Conservation (phyloP, 92 coral and sea anemone genomes). For the Phymanthus crucifer region DNA sequence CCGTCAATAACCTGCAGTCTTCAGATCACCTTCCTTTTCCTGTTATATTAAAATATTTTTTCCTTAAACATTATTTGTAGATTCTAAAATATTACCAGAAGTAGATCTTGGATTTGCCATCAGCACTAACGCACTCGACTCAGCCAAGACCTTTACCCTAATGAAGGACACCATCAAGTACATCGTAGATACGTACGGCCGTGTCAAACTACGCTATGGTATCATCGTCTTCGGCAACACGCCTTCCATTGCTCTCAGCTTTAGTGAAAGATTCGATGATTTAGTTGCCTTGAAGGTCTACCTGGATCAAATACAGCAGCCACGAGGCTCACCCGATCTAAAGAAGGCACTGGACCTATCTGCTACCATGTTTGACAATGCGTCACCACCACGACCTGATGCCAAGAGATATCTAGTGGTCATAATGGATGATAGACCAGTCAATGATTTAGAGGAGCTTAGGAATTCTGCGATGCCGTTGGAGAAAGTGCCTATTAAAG, state of each 20-base stretch:
- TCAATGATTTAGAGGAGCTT: constrained; percentile 46
- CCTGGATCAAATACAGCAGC: constrained; percentile 43
- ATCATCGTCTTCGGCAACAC: constrained; percentile 61
- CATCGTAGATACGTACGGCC: constrained; percentile 64
- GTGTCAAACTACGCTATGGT: constrained; percentile 61
- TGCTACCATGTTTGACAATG: constrained; percentile 44
- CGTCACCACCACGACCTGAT: constrained; percentile 35
- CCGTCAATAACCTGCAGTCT: no score
- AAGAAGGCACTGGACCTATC: constrained; percentile 53
- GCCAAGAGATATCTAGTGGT: constrained; percentile 64
- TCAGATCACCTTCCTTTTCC: not conserved
- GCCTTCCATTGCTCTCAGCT: constrained; percentile 35
- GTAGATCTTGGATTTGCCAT: constrained; percentile 79
- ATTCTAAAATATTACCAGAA: constrained; percentile 59
- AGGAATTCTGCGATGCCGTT: constrained; percentile 58
- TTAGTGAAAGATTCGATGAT: constrained; percentile 48
- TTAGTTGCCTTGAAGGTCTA: constrained; percentile 39
- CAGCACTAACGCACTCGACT: constrained; percentile 51
- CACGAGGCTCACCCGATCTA: constrained; percentile 60
- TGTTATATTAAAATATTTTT: not conserved
- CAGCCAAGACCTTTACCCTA: constrained; percentile 47
- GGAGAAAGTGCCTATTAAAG: constrained; percentile 51
- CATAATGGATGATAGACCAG: constrained; percentile 59
- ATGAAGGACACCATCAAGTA: constrained; percentile 58
- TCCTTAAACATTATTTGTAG: constrained; percentile 20